Conservation (phyloP, 2,888 invertebrate genomes). For the Ichneumoninae sp. region DNA sequence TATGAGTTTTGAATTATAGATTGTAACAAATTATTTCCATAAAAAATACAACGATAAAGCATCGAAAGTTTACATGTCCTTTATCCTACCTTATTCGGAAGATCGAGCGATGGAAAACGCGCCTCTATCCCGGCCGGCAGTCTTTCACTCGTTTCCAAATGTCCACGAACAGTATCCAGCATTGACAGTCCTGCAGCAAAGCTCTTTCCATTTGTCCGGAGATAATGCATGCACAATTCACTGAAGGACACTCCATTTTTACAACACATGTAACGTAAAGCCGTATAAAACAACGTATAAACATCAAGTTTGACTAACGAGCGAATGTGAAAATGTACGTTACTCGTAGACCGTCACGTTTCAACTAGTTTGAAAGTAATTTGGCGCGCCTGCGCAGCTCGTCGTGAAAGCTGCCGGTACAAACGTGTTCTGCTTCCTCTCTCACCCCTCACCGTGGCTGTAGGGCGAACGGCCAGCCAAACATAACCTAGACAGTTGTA, state of each 20-base stretch:
- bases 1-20: neutral
- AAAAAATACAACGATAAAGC: neutral
- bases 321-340: neutral
- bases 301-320: neutral
- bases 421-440: neutral
- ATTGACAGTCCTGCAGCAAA: neutral
- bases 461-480: neutral
- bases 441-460: neutral
- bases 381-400: neutral
- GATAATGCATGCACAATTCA: neutral
- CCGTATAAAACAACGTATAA: neutral
- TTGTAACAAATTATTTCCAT: neutral
- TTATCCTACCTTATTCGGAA: neutral
- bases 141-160: neutral
- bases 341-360: neutral
- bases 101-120: neutral
- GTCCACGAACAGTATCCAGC: neutral
- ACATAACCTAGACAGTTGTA: slow-evolving; percentile 40
- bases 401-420: neutral
- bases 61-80: neutral
- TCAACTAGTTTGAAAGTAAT: neutral
- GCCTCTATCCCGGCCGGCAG: neutral
- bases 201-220: neutral
- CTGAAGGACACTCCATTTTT: neutral
- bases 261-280: neutral